Evolutionary conservation across 2,797 vertebrate species (phyloP).

Genomic region (Enteromius unitaeniatus): DNA sequence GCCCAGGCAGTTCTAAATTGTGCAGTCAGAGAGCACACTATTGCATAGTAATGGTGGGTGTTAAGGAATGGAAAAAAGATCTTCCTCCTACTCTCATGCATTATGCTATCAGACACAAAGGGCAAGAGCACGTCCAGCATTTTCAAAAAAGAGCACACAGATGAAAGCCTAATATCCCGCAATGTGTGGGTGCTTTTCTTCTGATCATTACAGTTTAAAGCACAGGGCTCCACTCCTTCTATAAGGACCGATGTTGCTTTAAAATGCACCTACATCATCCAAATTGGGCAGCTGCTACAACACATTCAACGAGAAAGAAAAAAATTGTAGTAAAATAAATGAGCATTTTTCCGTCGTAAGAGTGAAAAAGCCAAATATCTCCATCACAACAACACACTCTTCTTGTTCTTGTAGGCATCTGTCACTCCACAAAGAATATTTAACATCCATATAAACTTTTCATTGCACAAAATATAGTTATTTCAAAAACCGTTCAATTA

Average conservation of each 20-base stretch:
- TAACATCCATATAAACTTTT: background rate
- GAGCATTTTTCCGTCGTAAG: background rate
- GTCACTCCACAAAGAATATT: background rate
- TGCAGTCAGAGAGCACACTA: background rate
- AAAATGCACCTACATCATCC: background rate
- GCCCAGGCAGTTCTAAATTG: background rate
- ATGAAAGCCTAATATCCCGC: conserved; percentile 1
- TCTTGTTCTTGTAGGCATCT: background rate
- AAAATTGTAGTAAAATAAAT: background rate
- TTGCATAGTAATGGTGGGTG: conserved; percentile 17
- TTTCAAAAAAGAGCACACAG: conserved; percentile 11
- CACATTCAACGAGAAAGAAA: background rate
- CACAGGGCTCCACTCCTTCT: background rate
- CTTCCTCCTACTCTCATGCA: conserved; percentile 8
- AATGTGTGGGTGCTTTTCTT: background rate
- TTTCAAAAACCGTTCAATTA: background rate
- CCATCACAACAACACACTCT: background rate
- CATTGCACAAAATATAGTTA: background rate
- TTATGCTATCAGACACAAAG: conserved; percentile 26
- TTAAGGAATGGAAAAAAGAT: background rate
- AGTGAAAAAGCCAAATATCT: background rate
- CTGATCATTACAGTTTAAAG: background rate
- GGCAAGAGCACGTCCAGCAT: background rate
- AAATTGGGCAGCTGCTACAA: background rate
- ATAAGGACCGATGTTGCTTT: background rate